Evolutionary conservation across 2,888 invertebrate species (phyloP).

Genomic region (Criorhina ranunculi): DNA sequence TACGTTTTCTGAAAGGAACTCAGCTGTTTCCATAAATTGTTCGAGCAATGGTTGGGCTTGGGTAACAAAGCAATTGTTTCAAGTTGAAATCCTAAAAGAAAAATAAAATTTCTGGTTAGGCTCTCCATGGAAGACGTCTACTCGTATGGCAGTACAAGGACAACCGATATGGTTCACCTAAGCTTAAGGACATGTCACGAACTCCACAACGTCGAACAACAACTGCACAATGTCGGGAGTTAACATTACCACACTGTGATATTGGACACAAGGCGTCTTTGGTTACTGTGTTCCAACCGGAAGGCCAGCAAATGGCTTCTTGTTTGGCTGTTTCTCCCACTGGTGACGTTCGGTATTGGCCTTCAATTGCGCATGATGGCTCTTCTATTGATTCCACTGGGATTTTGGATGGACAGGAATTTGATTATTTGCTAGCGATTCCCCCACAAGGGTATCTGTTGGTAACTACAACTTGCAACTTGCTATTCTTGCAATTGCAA

Average conservation of each 20-base stretch:
- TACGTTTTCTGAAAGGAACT: conserved; percentile 89
- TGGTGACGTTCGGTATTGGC: conserved; percentile 96
- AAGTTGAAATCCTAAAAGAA: conserved; percentile 24
- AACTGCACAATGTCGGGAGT: conserved; percentile 90
- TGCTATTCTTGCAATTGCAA: conserved; percentile 89
- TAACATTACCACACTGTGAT: conserved; percentile 95
- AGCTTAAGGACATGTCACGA: conserved; percentile 79
- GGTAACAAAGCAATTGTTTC: conserved; percentile 84
- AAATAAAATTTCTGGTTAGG: conserved; percentile 85
- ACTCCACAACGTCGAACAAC: conserved; percentile 84
- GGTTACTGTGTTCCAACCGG: conserved; percentile 89
- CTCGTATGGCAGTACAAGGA: conserved; percentile 93
- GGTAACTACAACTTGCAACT: conserved; percentile 95
- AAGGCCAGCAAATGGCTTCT: conserved; percentile 89
- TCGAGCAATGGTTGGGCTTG: conserved; percentile 86
- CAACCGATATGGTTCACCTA: conserved; percentile 78
- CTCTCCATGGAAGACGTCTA: conserved; percentile 93
- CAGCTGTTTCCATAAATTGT: conserved; percentile 85
- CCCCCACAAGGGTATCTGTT: conserved; percentile 91
- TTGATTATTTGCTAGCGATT: conserved; percentile 89
- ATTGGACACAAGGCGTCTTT: conserved; percentile 95
- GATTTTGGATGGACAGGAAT: conserved; percentile 95
- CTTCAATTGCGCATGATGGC: conserved; percentile 94
- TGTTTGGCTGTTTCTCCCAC: conserved; percentile 97
- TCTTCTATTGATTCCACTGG: conserved; percentile 93